Evolutionary conservation across 2,797 vertebrate genomes (phyloP), one percentile per base, ranked within the genome.

Genomic region (Vireo griseus): DNA sequence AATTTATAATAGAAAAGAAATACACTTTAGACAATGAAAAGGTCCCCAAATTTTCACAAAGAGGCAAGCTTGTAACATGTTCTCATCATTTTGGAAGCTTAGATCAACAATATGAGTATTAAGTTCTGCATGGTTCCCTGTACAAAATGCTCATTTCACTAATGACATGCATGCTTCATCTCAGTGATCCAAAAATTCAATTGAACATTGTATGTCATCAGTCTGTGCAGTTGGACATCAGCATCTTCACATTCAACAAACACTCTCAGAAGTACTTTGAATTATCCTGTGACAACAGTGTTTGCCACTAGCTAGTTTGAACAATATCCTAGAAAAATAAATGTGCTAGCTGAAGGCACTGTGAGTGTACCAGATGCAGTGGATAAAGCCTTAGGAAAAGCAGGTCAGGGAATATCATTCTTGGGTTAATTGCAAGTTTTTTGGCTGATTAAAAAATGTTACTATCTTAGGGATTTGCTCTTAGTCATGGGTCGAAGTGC

Each of bases 371-470:
- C 48, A 85, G 24, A 31, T 73, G n/a, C 19, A 57, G 33, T 17
- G 11, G 29, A 19, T 21, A 39, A 17, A 74, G 31, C 25, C 21
- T 67, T 35, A 39, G 59, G 52, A 59, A 61, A 79, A 77, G 20
- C 0, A 1, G 13, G 13, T 12, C 6, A 68, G 8, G 12, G 1
- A 77, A 9, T 54, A 26, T 66, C 1, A 6, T 85, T 76, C 51
- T 55, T 50, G 29, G 25, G 13, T 50, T 92, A 88, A 83, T 77
- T 77, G n/a, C 9, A 80, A 74, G 17, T 11, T 71, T 94, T 88
- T 42, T 71, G 39, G 5, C 14, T 82, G 68, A 90, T 50, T 65
- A 85, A 68, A 50, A 74, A 86, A 52, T 33, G 18, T 33, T 63
- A 44, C 69, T 28, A 44, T 73, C 28, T 35, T 35, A 59, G 28